Conservation (phyloP, 2,113 vertebrate species). For the Solenodon paradoxus region DNA sequence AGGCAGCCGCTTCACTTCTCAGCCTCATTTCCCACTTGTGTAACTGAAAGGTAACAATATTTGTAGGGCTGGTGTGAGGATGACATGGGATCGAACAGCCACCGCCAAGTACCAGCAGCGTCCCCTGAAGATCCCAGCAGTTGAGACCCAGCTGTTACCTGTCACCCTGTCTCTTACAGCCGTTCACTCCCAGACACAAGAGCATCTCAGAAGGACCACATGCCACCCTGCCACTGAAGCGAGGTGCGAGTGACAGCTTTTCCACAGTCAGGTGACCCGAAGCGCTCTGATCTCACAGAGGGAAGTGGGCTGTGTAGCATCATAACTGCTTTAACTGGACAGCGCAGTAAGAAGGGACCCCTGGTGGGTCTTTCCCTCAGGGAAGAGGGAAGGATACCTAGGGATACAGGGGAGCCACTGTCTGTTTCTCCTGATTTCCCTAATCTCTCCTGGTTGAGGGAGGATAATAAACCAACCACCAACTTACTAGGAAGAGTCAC, state of each 20-base stretch:
- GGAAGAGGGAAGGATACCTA: background rate
- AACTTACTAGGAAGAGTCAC: background rate
- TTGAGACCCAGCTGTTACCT: background rate
- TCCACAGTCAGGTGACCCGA: no score
- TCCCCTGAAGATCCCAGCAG: background rate
- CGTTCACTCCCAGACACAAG: background rate
- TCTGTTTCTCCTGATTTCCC: background rate
- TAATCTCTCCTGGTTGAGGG: background rate
- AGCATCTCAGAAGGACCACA: background rate
- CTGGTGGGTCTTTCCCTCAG: background rate
- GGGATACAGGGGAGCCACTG: no score
- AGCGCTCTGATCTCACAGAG: background rate
- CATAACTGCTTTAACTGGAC: background rate
- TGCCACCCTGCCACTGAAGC: background rate
- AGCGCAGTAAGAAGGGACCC: background rate
- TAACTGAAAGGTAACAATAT: background rate
- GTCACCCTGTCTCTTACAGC: background rate
- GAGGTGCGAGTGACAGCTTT: background rate
- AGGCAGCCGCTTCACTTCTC: background rate
- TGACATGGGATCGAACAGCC: no score
- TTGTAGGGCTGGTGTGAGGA: no score
- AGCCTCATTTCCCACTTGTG: background rate
- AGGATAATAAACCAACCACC: background rate
- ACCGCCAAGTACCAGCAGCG: no score
- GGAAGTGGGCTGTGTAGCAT: background rate